A percentile compares a stretch with the other conserved stretches of the same genome.
phyloP scores from a whole-genome alignment of 2,888 invertebrate genomes.

The Chymomyza fuscimana region DNA sequence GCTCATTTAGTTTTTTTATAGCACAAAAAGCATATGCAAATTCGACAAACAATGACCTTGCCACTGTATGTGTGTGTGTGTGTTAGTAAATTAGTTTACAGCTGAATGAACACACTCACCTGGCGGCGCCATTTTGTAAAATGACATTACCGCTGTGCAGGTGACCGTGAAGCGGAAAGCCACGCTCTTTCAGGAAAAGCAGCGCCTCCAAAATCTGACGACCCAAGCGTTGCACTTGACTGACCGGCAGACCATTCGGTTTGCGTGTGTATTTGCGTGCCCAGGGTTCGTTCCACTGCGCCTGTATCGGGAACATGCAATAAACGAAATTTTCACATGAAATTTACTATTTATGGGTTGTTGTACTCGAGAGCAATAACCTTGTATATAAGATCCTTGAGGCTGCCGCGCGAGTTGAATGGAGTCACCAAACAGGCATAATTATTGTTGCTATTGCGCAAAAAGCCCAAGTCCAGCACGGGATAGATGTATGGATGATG shows the following conservation, averaged over 20 bases:
- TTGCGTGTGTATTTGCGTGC: constrained; percentile 86
- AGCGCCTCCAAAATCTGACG: constrained; percentile 93
- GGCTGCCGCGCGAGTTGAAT: constrained; percentile 90
- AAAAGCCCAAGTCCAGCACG: constrained; percentile 91
- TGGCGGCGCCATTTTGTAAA: constrained; percentile 94
- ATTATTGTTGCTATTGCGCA: constrained; percentile 81
- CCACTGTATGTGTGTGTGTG: background rate
- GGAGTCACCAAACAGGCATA: constrained; percentile 90
- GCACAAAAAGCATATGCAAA: background rate
- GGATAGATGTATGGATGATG: constrained; percentile 97
- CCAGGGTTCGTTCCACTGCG: constrained; percentile 90
- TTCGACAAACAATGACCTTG: constrained; percentile 6
- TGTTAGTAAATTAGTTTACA: constrained; percentile 39
- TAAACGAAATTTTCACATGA: background rate
- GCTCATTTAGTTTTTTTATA: constrained; percentile 33
- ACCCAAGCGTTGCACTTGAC: constrained; percentile 92
- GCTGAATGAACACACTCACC: constrained; percentile 80
- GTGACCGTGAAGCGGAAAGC: constrained; percentile 92
- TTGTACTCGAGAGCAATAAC: constrained; percentile 79
- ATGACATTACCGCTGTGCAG: constrained; percentile 95
- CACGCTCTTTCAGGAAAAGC: constrained; percentile 90
- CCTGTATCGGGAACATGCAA: constrained; percentile 79
- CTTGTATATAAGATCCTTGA: constrained; percentile 94
- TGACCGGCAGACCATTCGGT: constrained; percentile 86
- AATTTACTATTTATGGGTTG: background rate